Evolutionary conservation across 2,113 vertebrate species (phyloP).

Genomic region (Podilymbus podiceps): DNA sequence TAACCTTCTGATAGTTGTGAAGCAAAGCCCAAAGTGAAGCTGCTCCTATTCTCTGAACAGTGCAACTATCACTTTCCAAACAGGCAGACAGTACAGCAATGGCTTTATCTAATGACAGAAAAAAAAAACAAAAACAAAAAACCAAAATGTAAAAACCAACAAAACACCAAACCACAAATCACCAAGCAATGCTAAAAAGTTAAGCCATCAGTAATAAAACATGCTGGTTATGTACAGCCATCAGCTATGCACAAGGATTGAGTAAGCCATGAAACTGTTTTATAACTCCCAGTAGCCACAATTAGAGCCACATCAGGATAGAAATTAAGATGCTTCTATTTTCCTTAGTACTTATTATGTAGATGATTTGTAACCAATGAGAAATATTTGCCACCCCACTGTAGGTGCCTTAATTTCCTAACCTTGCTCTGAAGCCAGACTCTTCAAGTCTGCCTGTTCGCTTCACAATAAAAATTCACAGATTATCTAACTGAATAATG

Average conservation of each 20-base stretch:
- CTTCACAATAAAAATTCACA: neutral
- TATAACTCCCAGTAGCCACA: conserved; percentile 1
- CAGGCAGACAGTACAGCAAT: conserved; percentile 79
- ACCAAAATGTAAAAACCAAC: neutral
- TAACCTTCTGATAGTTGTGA: conserved; percentile 92
- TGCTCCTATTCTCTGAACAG: conserved; percentile 82
- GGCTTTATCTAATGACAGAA: conserved; percentile 79
- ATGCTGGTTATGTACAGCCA: neutral
- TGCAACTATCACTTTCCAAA: conserved; percentile 80
- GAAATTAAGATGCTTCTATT: conserved; percentile 1
- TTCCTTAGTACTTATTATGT: neutral
- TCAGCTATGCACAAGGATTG: neutral
- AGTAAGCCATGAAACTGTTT: neutral
- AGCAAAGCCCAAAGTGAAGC: conserved; percentile 92
- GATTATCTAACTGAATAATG: neutral
- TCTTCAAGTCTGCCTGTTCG: neutral
- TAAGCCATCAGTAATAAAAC: neutral
- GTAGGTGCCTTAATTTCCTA: neutral
- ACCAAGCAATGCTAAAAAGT: neutral
- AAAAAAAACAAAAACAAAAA: neutral
- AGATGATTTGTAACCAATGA: conserved; percentile 2
- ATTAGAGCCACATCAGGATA: neutral
- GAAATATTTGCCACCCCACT: neutral
- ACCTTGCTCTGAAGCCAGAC: neutral
- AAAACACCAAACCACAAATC: too few species aligned